Percentiles rank a stretch among this genome's conserved stretches.
Conservation (phyloP, 1,140 invertebrate genomes). For the Bombyx mandarina region DNA sequence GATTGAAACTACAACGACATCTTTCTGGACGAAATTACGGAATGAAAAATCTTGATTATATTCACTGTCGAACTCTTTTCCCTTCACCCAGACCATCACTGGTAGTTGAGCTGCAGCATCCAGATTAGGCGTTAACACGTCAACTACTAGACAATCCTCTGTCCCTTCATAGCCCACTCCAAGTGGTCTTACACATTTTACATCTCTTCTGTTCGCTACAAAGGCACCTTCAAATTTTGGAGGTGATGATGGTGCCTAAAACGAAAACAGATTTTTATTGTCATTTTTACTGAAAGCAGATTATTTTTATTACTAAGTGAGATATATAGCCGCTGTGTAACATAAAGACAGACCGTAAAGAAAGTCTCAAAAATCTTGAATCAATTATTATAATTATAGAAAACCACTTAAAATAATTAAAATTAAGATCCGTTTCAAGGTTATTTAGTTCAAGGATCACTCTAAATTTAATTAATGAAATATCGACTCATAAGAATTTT, state of each 20-base stretch:
- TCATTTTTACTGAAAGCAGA: neutral
- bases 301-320: no score
- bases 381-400: neutral
- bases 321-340: no score
- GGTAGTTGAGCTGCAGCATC: slow-evolving; percentile 22
- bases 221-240: slow-evolving; percentile 37
- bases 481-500: no score
- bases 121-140: slow-evolving; percentile 39
- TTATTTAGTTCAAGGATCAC: no score
- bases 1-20: slow-evolving; percentile 40
- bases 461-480: no score
- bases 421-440: neutral
- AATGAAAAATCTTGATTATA: slow-evolving; percentile 33
- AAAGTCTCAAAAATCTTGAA: no score
- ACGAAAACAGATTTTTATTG: slow-evolving; percentile 8
- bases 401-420: neutral
- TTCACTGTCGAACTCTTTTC: slow-evolving; percentile 41
- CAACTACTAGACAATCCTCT: slow-evolving; percentile 49
- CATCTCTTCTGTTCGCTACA: slow-evolving; percentile 32
- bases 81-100: slow-evolving; percentile 63
- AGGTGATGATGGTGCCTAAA: slow-evolving; percentile 46
- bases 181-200: slow-evolving; percentile 45
- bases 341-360: no score
- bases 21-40: slow-evolving; percentile 39
- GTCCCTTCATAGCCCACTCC: slow-evolving; percentile 48